Conservation (phyloP, 2,888 invertebrate genomes). For the Eristalis pertinax region DNA sequence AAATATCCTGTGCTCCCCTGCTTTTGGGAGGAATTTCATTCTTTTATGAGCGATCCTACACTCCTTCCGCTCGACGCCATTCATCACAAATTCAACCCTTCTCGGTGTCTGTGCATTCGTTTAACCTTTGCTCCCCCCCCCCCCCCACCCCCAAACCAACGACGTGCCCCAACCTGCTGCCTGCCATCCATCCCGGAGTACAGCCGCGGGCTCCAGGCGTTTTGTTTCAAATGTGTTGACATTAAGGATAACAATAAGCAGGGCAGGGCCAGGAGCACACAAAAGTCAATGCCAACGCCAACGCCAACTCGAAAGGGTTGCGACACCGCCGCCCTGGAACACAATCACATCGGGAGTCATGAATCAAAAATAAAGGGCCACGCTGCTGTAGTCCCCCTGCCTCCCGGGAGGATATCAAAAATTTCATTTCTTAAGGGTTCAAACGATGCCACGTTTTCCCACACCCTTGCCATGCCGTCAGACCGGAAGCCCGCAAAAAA, state of each 20-base stretch:
- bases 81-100: slow-evolving; percentile 72
- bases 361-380: slow-evolving; percentile 65
- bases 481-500: slow-evolving; percentile 41
- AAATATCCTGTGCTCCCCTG: slow-evolving; percentile 57
- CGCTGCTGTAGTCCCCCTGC: neutral
- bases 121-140: slow-evolving; percentile 41
- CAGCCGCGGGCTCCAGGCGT: slow-evolving; percentile 38
- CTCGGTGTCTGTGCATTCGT: slow-evolving; percentile 50
- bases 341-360: slow-evolving; percentile 63
- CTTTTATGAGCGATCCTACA: slow-evolving; percentile 52
- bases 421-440: slow-evolving; percentile 58
- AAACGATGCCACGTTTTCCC: slow-evolving; percentile 48
- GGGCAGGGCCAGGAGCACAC: neutral
- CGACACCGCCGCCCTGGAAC: slow-evolving; percentile 35
- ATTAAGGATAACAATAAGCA: slow-evolving; percentile 71
- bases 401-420: slow-evolving; percentile 29
- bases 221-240: slow-evolving; percentile 72
- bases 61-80: slow-evolving; percentile 13
- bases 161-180: neutral
- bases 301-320: slow-evolving; percentile 51
- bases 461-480: neutral
- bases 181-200: neutral
- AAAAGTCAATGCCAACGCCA: slow-evolving; percentile 25
- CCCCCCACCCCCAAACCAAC: neutral
- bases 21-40: slow-evolving; percentile 63